Base-by-base conservation (phyloP, 2,113 vertebrate genomes). In the Helogale parvula region DNA sequence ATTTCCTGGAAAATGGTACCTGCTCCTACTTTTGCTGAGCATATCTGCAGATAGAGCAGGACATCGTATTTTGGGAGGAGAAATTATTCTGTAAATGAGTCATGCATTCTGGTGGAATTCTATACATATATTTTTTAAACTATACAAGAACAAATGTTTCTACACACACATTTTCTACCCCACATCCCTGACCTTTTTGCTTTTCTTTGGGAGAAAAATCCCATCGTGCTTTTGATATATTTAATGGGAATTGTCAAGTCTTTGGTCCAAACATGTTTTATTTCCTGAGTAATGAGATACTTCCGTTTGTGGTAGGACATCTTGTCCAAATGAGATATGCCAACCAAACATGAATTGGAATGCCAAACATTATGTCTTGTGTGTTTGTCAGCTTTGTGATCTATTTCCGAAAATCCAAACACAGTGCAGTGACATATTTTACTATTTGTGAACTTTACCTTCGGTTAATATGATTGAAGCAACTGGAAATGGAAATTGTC, bases 401-500 rank as follows among this genome's bases (percentile, higher is more conserved):
- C 97, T 98, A 97, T 98, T 98, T 98, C 98, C 83, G 93, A 98
- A 98, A 98, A 96, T 91, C 77, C 91, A 91, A 98, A 95, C 96
- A 97, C 97, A 96, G 74, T 79, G 94, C 96, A 98, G 93, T 98
- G 98, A 98, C 98, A 98, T 98, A 98, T 98, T 98, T 99, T 98
- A 98, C 97, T 98, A 89, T 98, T 98, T 96, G 98, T 99, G 98
- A 98, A 99, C 98, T 98, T 99, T 98, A 99, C 97, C 98, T 99
- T 99, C 98, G 98, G 98, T 98, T 99, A 99, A 99, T 99, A 98
- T 99, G 99, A 99, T 98, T 98, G 98, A 99, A 98, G 97, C 97
- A 96, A 98, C 93, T 98, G 98, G 98, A 98, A 99, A 99, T 99
- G 96, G 98, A 98, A 98, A 99, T 99, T 98, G 99, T 99, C 99